Conservation (phyloP, 2,888 invertebrate species). For the Cephonodes hylas region DNA sequence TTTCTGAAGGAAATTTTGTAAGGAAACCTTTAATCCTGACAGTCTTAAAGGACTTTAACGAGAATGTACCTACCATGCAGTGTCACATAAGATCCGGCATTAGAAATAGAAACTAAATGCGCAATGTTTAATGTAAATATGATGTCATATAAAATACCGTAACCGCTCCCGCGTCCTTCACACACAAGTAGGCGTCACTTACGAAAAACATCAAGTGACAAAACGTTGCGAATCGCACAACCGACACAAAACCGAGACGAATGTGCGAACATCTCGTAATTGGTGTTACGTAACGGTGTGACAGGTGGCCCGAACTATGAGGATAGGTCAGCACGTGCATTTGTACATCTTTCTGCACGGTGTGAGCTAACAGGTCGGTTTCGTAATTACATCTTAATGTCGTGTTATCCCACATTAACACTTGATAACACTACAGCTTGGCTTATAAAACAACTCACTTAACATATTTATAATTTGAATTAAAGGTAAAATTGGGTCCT, state of each 20-base stretch:
- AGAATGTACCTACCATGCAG: too few species aligned
- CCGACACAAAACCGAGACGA: not conserved
- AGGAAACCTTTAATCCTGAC: too few species aligned
- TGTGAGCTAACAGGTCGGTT: not conserved
- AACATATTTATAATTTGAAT: too few species aligned
- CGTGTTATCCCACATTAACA: too few species aligned
- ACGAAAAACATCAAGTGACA: constrained; percentile 10
- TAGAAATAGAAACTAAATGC: not conserved
- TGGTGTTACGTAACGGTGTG: constrained; percentile 28
- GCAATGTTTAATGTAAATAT: not conserved
- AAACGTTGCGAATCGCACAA: not conserved
- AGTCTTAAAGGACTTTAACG: too few species aligned
- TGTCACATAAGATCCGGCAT: too few species aligned
- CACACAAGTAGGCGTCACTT: not conserved
- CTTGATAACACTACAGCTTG: too few species aligned
- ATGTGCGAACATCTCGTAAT: constrained; percentile 13
- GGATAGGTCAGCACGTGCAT: not conserved
- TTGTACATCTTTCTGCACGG: not conserved
- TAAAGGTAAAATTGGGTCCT: too few species aligned
- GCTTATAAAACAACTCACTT: too few species aligned
- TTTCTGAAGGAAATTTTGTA: too few species aligned
- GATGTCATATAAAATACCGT: not conserved
- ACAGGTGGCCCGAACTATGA: constrained; percentile 8
- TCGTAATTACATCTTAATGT: too few species aligned
- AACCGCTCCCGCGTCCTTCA: not conserved